A percentile compares a stretch with the other conserved stretches of the same genome.
These are phyloP conservation scores for Bubo bubo DNA, from an alignment of 2,113 vertebrate species.

Conservation along the genomic window DNA sequence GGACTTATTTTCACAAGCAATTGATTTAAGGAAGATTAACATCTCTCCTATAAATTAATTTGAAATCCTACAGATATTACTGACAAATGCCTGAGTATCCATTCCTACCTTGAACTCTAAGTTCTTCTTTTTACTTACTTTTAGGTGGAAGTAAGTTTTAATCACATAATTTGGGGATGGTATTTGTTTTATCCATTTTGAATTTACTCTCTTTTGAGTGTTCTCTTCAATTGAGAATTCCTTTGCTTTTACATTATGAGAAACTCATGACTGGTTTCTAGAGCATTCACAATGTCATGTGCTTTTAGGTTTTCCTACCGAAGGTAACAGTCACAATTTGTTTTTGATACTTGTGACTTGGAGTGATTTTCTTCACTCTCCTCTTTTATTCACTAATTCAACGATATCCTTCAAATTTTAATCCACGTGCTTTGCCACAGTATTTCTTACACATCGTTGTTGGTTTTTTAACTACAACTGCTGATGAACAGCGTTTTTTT, in stretches of 20 bases:
- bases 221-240: neutral
- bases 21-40: neutral
- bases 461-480: neutral
- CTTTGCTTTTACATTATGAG: neutral
- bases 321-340: fast-evolving
- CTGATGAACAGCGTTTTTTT: neutral
- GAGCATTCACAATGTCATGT: neutral
- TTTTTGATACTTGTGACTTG: neutral
- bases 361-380: neutral
- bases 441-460: neutral
- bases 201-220: neutral
- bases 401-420: neutral
- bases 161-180: neutral
- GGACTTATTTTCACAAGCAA: neutral
- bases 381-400: neutral
- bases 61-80: neutral
- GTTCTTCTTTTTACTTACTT: neutral
- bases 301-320: neutral
- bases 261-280: neutral
- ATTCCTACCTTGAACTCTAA: neutral
- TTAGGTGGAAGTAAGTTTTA: neutral
- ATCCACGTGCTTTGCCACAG: neutral
- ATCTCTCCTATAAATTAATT: neutral
- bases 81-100: neutral
- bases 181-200: neutral